These are phyloP conservation scores for Pinna nobilis DNA, from an alignment of 1,140 invertebrate species.

Conservation along the genomic window DNA sequence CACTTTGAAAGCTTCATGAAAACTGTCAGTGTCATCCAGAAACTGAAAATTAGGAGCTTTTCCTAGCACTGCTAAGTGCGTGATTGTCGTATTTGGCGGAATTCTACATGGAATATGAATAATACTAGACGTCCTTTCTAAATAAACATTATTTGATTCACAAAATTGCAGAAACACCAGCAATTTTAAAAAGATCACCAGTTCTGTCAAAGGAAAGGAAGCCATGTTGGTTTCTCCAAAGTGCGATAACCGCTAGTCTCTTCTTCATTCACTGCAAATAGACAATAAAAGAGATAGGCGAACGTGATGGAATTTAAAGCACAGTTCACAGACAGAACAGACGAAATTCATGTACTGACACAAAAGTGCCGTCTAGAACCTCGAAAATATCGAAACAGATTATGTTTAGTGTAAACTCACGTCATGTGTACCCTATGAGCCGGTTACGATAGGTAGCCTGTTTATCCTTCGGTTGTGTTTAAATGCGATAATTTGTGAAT, in stretches of 20 bases:
- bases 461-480: no score
- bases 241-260: no score
- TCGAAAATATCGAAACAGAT: no score
- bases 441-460: no score
- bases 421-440: no score
- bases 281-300: not conserved
- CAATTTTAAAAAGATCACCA: not conserved
- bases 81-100: conserved; percentile 1
- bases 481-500: no score
- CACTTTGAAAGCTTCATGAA: not conserved
- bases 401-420: no score
- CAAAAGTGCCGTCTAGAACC: no score
- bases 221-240: not conserved
- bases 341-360: no score
- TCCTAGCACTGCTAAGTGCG: conserved; percentile 3
- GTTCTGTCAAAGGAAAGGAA: not conserved
- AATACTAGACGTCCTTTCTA: not conserved
- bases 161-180: not conserved
- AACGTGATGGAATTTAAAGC: no score
- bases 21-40: no score
- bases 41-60: not conserved
- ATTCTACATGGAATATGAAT: conserved; percentile 7
- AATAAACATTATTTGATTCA: not conserved
- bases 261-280: not conserved
- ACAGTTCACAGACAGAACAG: no score